These are phyloP conservation scores for Mystacornis crossleyi DNA, from an alignment of 2,113 vertebrate genomes.

Conservation along the genomic window DNA sequence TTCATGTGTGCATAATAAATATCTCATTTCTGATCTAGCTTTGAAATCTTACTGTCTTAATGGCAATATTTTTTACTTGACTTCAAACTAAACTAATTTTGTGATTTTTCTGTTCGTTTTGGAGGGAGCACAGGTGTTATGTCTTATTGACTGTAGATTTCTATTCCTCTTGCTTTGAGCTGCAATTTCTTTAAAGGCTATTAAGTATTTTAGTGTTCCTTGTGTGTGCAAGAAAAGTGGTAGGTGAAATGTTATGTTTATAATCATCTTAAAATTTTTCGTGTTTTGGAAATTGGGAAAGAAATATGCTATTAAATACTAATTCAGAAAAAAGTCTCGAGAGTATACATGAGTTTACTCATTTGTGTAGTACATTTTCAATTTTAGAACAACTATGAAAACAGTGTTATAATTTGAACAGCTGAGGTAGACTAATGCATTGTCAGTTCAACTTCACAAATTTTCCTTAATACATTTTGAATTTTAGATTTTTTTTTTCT, in stretches of 20 bases:
- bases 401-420: background rate
- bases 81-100: background rate
- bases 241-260: background rate
- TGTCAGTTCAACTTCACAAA: background rate
- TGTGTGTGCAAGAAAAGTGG: background rate
- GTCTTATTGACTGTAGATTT: background rate
- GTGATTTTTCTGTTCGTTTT: background rate
- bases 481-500: background rate
- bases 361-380: background rate
- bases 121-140: background rate
- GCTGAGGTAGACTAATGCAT: background rate
- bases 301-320: background rate
- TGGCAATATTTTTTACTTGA: background rate
- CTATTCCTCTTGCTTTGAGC: background rate
- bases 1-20: background rate
- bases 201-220: background rate
- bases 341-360: background rate
- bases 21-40: background rate
- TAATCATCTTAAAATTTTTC: background rate
- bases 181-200: background rate
- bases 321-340: background rate
- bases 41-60: background rate
- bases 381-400: background rate
- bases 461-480: background rate
- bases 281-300: background rate